Base-by-base conservation (phyloP, 1,140 invertebrate species). In the Drosophila kikkawai region DNA sequence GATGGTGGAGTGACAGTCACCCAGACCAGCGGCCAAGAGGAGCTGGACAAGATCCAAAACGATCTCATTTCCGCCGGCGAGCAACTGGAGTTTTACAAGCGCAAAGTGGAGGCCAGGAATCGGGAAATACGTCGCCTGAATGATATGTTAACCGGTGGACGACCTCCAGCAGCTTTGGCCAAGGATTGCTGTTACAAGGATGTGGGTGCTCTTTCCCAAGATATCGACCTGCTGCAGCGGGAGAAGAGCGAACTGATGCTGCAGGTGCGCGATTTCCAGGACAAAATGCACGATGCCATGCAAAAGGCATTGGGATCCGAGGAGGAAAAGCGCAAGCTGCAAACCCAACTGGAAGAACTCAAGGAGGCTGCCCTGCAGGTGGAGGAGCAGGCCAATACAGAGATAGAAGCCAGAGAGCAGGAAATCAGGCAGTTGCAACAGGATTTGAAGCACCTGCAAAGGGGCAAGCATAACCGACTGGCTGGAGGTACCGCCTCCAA, bases 251-350 rank as follows among this genome's bases (percentile, higher is more conserved):
- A 95, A 56, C 75, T 95, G 3, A 94, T 95, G 74, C 79, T 90
- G 17, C 94, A 95, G 73, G 78, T 95, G 11, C 94, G 94, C 92
- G 94, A 95, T 41, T 93, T 94, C 47, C 82, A 95, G 48, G 92
- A 93, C 45, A 95, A 95, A 70, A 95, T 95, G 91, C 95, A 96
- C 67, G 95, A 96, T 64, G 95, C 95, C 6, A 95, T 95, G 95
- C 92, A 94, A 60, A 91, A 94, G 75, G 95, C 95, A 2, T 81
- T 95, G 55, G 93, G 93, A 71, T 91, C 95, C 44, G 95, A 95
- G 6, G 94, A 95, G 57, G 92, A 94, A 53, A 96, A 95, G 77
- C 93, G 94, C 51, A 92, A 94, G 64, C 79, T 95, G 7, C 94
- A 95, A 91, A 94, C 94, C 37, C 94, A 95, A 84, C 90, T 96